phyloP scores from a whole-genome alignment of 2,888 invertebrate species.

The Eupsilia transversa region DNA sequence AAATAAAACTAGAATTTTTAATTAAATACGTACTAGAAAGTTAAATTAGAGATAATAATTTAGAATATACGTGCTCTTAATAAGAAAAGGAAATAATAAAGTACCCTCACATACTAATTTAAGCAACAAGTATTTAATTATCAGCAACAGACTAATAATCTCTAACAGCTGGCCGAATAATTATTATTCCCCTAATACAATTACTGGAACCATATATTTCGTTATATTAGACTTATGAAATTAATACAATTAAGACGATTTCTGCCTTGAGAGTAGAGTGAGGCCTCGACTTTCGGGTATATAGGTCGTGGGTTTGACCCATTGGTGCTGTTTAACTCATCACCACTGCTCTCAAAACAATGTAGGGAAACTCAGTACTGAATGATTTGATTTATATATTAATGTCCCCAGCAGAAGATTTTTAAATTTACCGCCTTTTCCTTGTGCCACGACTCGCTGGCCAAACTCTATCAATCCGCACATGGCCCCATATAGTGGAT shows the following conservation, averaged over 20 bases:
- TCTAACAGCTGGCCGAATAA: slow-evolving; percentile 41
- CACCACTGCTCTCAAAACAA: background rate
- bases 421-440: no score
- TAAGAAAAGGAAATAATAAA: slow-evolving; percentile 17
- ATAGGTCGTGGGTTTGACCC: background rate
- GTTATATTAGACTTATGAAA: slow-evolving; percentile 56
- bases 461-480: no score
- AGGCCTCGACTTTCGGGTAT: no score
- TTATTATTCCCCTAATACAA: slow-evolving; percentile 42
- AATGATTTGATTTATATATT: background rate
- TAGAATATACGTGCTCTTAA: background rate
- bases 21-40: slow-evolving; percentile 6
- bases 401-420: no score
- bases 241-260: slow-evolving; percentile 55
- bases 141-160: slow-evolving; percentile 38
- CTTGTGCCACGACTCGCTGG: no score
- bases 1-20: background rate
- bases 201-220: slow-evolving; percentile 40
- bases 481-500: background rate
- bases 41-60: slow-evolving; percentile 1
- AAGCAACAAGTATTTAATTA: slow-evolving; percentile 49
- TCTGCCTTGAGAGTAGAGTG: background rate
- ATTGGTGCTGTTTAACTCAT: background rate
- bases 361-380: background rate
- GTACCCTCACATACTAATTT: slow-evolving; percentile 32